Evolutionary conservation across 37 sponge, comb jelly and placozoan species (phyloP), one percentile per base, ranked within the genome.

Genomic region (Agelas oroides): DNA sequence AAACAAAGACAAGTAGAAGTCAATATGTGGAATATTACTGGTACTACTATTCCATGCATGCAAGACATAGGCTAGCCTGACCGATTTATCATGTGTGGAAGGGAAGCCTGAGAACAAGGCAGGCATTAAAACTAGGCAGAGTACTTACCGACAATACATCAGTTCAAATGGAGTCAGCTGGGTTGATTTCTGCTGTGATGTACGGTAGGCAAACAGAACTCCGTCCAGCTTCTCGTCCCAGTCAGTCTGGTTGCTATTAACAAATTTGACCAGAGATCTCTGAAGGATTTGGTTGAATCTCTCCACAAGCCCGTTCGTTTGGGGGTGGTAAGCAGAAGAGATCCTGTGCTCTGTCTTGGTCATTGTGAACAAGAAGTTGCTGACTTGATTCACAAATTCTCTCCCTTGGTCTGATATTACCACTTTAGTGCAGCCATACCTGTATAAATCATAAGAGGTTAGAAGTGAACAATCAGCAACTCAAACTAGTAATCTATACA

Each of bases 261-360:
- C 78, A 59, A 77, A 61, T 59, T 77, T 58, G 21, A 69, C 32
- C 24, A 77, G 58, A 55, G 77, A 53, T 56, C 77, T 53, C n/a
- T 76, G 77, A n/a, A 76, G n/a, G 25, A 59, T 76, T 55, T 76
- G 77, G 77, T 79, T 79, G 65, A 64, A 79, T 65, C 65, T 60
- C 52, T 64, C 80, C 18, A 79, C 65, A 23, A 79, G 40, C 32
- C 80, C 65, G 63, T 79, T 79, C 19, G 80, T 79, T 79, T 79
- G 80, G 24, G 80, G 82, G 38, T 81, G 82, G 71, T 81, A 81
- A 27, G 82, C 71, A 41, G 71, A 39, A 53, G 82, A 81, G 59
- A 81, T 68, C 56, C 55, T 81, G 82, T 70, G 56, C 31, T 65
- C 38, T 20, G 71, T 70, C 53, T 81, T 81, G 3, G 46, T 46